Evolutionary conservation across 2,888 invertebrate species (phyloP), one percentile per base, ranked within the genome.

Genomic region (Drosophila melanosoma): DNA sequence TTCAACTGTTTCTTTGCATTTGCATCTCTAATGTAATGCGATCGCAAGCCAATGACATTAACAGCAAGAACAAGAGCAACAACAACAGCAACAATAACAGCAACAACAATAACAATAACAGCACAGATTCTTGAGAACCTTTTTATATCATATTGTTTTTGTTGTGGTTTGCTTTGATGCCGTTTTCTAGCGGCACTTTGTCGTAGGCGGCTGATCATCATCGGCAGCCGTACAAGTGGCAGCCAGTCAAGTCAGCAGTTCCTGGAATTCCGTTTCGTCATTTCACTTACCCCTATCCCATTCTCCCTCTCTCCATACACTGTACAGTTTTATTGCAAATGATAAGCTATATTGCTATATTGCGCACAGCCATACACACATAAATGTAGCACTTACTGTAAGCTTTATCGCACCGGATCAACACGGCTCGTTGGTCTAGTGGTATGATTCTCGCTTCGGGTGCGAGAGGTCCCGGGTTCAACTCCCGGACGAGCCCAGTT

Each of bases 391-490:
- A 40, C 15, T 45, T 10, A 6, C 1, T 26, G 1, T 1, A 12
- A 38, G 23, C 5, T 38, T 17, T 26, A 8, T 11, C 11, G 23
- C 0, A 1, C 0, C 0, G 1, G 7, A 0, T n/a, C 6, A 11
- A 6, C 6, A n/a, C 1, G 88, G 88, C 89, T 90, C 88, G 90
- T 90, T 91, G 90, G 88, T 91, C 90, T 90, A 90, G 90, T 74
- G 89, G 90, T 86, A 91, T 90, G 91, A 91, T 90, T 89, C 83
- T 90, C 90, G 90, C 87, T 90, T 91, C 89, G 90, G 88, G 86
- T 91, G 90, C 89, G 88, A 90, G 90, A 90, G 90, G 90, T 91
- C 90, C 91, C 88, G 90, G 90, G 91, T 90, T 91, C 89, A 89
- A 90, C 78, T 90, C 90, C 90, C 89, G 90, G 90, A 84, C 88